A percentile compares a stretch with the other conserved stretches of the same genome.
Evolutionary conservation across 2,797 vertebrate genomes (phyloP).

Genomic region (Sebastes taczanowskii): DNA sequence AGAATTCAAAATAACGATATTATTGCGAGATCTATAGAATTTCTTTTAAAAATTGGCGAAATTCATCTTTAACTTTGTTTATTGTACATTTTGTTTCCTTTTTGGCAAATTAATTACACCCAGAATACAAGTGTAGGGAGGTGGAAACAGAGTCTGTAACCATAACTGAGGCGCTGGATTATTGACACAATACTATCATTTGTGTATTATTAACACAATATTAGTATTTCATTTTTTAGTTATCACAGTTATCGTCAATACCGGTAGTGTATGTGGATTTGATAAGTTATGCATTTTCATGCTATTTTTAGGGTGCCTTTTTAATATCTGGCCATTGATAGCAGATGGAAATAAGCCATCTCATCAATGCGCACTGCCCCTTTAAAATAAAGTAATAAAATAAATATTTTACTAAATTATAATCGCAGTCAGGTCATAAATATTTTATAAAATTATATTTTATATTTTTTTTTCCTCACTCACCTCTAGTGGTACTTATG

Average conservation of each 20-base stretch:
- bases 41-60: accelerated
- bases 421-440: too few relatives aligned
- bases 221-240: neutral
- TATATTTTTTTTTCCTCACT: neutral
- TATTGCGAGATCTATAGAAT: neutral
- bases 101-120: neutral
- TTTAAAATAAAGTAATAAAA: neutral
- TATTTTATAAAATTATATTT: too few relatives aligned
- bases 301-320: neutral
- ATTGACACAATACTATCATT: neutral
- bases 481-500: neutral
- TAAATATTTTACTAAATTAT: neutral
- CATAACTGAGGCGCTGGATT: neutral
- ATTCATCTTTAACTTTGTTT: neutral
- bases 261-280: neutral
- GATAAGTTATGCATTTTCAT: neutral
- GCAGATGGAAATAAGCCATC: neutral
- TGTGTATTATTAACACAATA: neutral
- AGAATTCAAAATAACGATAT: neutral
- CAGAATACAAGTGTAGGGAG: neutral
- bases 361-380: neutral
- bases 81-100: neutral
- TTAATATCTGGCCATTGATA: neutral
- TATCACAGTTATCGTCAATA: neutral
- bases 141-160: neutral